These are phyloP conservation scores for Tangara arthus DNA, from an alignment of 2,797 vertebrate genomes.

Conservation along the genomic window DNA sequence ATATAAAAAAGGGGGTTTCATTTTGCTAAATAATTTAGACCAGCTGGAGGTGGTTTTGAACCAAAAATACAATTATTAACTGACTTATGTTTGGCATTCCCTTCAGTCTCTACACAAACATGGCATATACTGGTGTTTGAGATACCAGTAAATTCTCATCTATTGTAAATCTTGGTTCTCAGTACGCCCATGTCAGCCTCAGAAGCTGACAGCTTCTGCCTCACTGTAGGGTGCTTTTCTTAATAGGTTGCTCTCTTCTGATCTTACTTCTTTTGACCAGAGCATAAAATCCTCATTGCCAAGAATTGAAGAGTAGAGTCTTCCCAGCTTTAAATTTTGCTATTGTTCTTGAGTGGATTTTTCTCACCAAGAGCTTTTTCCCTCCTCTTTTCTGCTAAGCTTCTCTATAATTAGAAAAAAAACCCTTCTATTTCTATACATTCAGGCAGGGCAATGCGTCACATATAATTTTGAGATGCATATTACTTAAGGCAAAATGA, in stretches of 20 bases:
- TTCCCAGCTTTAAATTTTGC: not conserved
- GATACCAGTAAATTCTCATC: not conserved
- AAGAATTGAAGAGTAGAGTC: not conserved
- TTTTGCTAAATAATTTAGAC: not conserved
- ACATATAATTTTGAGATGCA: not conserved
- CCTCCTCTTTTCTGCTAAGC: not conserved
- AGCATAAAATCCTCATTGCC: not conserved
- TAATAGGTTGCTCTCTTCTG: not conserved
- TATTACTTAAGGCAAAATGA: not conserved
- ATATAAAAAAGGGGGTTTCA: not conserved
- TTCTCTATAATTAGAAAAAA: not conserved
- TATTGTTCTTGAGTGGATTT: not conserved
- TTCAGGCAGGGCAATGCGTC: not conserved
- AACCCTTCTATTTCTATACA: rapidly evolving
- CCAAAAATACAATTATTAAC: not conserved
- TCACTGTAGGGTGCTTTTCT: not conserved
- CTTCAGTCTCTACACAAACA: not conserved
- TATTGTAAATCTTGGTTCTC: not conserved
- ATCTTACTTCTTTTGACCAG: not conserved
- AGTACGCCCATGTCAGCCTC: not conserved
- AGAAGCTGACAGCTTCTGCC: not conserved
- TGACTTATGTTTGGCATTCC: not conserved
- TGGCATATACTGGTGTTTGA: not conserved
- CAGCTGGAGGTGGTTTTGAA: not conserved
- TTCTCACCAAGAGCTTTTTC: not conserved